Evolutionary conservation across 2,113 vertebrate genomes (phyloP), one percentile per base, ranked within the genome.

Genomic region (Syrmaticus mikado): DNA sequence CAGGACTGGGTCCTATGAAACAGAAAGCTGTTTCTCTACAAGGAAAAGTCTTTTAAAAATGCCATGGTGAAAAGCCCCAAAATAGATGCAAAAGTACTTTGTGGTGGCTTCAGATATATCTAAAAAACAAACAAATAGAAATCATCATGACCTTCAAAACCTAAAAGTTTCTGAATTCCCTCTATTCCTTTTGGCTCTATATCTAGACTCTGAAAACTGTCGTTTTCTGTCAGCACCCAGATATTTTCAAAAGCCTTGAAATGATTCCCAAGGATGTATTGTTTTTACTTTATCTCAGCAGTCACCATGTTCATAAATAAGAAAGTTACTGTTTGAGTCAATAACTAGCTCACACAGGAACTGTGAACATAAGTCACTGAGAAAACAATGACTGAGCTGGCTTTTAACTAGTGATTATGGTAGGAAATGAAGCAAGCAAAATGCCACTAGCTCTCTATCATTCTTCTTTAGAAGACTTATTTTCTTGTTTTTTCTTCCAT

Each of bases 261-360:
- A 79, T 91, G 0, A 74, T 77, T 84, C 64, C 58, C 67, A 38
- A 27, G 62, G 52, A n/a, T 50, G 5, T 82, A 64, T 80, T 94
- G 60, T 32, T 93, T 93, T 90, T 61, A 41, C 40, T 90, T 94
- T 94, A 92, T 94, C 92, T 91, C 58, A 85, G 24, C 40, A 94
- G 40, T 90, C 66, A 82, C 66, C 21, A 7, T 45, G 57, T 72
- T 93, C 88, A 88, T 93, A 93, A 93, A 95, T 82, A 89, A 80
- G 72, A 94, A 93, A 83, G 60, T 79, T 90, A 82, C 74, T 73
- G 43, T 82, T 87, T 73, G 81, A 92, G 41, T 89, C 78, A 89
- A 66, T 91, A 91, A 16, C 28, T 78, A 62, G 2, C 41, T 82
- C 0, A 0, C 72, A 50, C 38, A 70, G 64, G 50, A 82, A 38